Conservation (phyloP, 2,888 invertebrate species). For the Crocallis elinguaria region DNA sequence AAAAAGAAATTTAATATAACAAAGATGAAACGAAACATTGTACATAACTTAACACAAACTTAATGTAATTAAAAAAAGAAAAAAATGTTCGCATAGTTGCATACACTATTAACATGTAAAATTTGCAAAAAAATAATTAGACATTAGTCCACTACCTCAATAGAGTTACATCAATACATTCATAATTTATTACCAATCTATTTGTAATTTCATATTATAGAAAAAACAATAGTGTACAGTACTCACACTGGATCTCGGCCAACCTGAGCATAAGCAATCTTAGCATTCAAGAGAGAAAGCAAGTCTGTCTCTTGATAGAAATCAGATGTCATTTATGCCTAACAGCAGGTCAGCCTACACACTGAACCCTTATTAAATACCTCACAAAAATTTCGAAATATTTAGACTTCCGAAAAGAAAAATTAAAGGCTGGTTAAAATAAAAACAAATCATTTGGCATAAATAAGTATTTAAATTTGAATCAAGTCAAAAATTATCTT, state of each 20-base stretch:
- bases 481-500: not conserved
- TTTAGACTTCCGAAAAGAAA: slow-evolving; percentile 1
- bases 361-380: too few relatives aligned
- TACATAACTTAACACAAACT: slow-evolving; percentile 37
- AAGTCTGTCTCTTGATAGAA: too few relatives aligned
- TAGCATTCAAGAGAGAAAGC: too few relatives aligned
- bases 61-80: slow-evolving; percentile 22
- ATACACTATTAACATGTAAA: not conserved
- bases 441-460: slow-evolving; percentile 1
- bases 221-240: too few relatives aligned
- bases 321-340: too few relatives aligned
- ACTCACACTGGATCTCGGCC: too few relatives aligned
- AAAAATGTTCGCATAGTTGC: not conserved
- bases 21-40: slow-evolving; percentile 34
- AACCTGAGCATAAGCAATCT: too few relatives aligned
- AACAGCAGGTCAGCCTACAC: too few relatives aligned
- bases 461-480: slow-evolving; percentile 1
- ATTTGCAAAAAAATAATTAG: not conserved
- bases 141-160: not conserved
- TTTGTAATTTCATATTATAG: too few relatives aligned
- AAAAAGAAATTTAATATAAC: slow-evolving; percentile 32
- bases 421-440: not conserved
- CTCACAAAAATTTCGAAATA: not conserved
- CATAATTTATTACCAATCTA: too few relatives aligned
- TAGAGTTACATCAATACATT: slow-evolving; percentile 8